Conservation (phyloP, 1,140 invertebrate genomes). For the Drosophila fuyamai region DNA sequence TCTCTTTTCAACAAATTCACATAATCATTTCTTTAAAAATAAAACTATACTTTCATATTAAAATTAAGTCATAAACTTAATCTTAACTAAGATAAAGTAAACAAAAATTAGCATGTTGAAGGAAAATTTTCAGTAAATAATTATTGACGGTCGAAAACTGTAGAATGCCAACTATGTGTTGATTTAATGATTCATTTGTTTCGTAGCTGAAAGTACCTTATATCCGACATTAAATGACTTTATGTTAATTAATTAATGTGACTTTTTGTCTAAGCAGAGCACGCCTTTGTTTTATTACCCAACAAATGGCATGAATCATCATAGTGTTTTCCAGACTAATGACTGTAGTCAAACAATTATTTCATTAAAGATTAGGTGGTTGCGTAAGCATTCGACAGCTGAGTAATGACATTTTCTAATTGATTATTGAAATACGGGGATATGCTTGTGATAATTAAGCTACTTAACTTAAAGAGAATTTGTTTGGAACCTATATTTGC, state of each 20-base stretch:
- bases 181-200: slow-evolving; percentile 16
- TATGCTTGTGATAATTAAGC: too few relatives aligned
- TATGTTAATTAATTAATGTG: slow-evolving; percentile 35
- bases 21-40: too few relatives aligned
- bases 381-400: slow-evolving; percentile 1
- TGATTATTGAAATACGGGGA: background rate
- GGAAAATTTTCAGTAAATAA: background rate
- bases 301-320: slow-evolving; percentile 21
- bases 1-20: too few relatives aligned
- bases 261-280: slow-evolving; percentile 2
- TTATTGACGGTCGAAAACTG: background rate
- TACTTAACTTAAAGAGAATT: too few relatives aligned
- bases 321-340: background rate
- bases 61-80: too few relatives aligned
- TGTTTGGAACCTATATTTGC: too few relatives aligned
- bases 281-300: slow-evolving; percentile 34
- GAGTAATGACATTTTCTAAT: slow-evolving; percentile 2
- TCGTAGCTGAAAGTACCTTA: slow-evolving; percentile 5
- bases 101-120: too few relatives aligned
- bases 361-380: background rate
- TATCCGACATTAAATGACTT: slow-evolving; percentile 1
- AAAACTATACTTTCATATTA: too few relatives aligned
- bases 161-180: too few relatives aligned
- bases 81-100: too few relatives aligned
- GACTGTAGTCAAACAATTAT: slow-evolving; percentile 17